Evolutionary conservation across 1,140 invertebrate genomes (phyloP), one percentile per base, ranked within the genome.

Genomic region (Teleopsis dalmanni): DNA sequence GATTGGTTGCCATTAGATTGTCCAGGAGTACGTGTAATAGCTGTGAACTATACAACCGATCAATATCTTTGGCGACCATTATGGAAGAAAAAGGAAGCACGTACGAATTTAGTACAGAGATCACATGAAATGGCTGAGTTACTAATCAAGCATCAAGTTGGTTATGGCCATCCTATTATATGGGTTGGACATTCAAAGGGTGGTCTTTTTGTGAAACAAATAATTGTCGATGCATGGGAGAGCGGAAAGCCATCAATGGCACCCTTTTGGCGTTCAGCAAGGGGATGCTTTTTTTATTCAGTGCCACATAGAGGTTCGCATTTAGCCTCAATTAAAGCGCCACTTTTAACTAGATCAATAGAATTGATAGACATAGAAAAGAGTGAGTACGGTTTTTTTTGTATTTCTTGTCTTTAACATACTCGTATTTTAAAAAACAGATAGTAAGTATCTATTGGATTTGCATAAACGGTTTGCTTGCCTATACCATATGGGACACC

Each of bases 111-210:
- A 19, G 70, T 76, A 26, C 77, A 82, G 53, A 66, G 82, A 53
- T 77, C 81, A 6, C 72, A 77, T 14, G 81, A 84, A 64, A 84
- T 84, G 82, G 78, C 78, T 43, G 66, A 74, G 6, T 74, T 81
- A 47, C 65, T 85, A 4, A 52, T 76, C 10, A 69, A 72, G 18
- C 53, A 81, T 23, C 76, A 76, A 1, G 80, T 83, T 4, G 83
- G 83, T 1, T 60, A 70, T 27, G 72, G 75, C 27, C 67, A 62
- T 56, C 82, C 82, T 3, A 81, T 85, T 34, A 70, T 84, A 8
- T 84, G 82, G 79, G 82, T 84, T 6, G 82, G 81, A 13, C 82
- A 85, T 59, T 84, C 81, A 0, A 85, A 84, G 58, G 83, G 83
- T 0, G 83, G 83, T 0, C 60, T 85, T 0, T 84, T 81, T 48